Conservation (phyloP, 1,140 invertebrate genomes). For the Ericerus pela region DNA sequence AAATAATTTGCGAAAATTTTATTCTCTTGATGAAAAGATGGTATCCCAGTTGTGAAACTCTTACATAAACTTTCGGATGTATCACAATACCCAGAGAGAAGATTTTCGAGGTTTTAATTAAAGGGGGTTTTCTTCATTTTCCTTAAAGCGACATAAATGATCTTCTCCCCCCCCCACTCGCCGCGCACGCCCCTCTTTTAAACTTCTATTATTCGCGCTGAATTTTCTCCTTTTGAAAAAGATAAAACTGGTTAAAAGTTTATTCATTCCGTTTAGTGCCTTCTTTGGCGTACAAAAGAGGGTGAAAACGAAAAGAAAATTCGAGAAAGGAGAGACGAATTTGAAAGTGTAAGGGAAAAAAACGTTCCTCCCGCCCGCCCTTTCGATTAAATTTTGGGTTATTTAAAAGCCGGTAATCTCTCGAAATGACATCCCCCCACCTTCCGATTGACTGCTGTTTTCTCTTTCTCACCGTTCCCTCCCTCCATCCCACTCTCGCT, state of each 20-base stretch:
- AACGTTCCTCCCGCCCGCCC: no score
- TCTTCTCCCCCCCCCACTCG: neutral
- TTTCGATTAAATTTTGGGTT: no score
- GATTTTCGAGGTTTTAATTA: slow-evolving; percentile 8
- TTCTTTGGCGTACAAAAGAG: no score
- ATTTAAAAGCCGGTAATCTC: slow-evolving; percentile 10
- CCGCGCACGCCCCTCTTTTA: neutral
- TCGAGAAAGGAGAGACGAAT: no score
- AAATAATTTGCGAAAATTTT: slow-evolving; percentile 1
- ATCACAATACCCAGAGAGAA: slow-evolving; percentile 11
- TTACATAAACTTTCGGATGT: slow-evolving; percentile 7
- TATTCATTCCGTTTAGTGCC: slow-evolving; percentile 9
- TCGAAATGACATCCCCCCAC: no score
- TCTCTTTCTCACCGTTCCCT: no score
- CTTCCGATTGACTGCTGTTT: no score
- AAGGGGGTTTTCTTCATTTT: slow-evolving; percentile 11
- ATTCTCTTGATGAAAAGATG: slow-evolving; percentile 8
- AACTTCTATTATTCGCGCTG: slow-evolving; percentile 5
- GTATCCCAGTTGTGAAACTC: no score
- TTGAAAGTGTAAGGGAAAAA: no score
- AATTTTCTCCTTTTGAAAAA: slow-evolving; percentile 5
- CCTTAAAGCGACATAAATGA: slow-evolving; percentile 10
- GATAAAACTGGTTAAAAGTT: slow-evolving; percentile 12
- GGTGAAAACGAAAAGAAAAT: no score
- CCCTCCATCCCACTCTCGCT: no score